These are phyloP conservation scores for Lagocephalus sceleratus DNA, from an alignment of 2,797 vertebrate genomes.

Conservation along the genomic window DNA sequence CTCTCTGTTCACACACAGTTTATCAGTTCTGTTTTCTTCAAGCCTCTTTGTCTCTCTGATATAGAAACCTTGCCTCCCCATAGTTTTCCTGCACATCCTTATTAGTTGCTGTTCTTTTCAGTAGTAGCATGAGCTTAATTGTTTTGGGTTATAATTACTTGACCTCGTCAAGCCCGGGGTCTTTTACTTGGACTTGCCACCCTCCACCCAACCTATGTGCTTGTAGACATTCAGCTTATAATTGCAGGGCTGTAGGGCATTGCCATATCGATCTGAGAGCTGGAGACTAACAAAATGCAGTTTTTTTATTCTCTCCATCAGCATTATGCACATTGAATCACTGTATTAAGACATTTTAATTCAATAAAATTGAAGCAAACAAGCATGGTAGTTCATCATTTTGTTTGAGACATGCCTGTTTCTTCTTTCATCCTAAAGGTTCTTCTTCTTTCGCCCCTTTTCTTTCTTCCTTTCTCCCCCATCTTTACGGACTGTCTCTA, in stretches of 20 bases:
- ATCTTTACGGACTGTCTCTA: slow-evolving; percentile 58
- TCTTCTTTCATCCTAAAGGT: background rate
- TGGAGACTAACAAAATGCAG: slow-evolving; percentile 15
- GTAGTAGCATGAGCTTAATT: slow-evolving; percentile 44
- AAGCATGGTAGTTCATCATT: no score
- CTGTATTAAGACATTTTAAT: no score
- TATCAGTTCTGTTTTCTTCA: slow-evolving; percentile 2
- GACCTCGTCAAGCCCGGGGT: slow-evolving; percentile 64
- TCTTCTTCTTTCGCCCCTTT: slow-evolving; percentile 8
- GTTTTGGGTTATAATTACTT: slow-evolving; percentile 64
- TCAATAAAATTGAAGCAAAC: no score
- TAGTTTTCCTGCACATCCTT: slow-evolving; percentile 45
- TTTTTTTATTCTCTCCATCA: slow-evolving; percentile 4
- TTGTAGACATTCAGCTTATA: slow-evolving; percentile 53
- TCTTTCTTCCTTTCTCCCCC: slow-evolving; percentile 26
- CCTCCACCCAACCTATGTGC: slow-evolving; percentile 27
- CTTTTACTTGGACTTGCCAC: slow-evolving; percentile 29
- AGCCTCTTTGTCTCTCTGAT: slow-evolving; percentile 45
- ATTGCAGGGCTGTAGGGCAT: slow-evolving; percentile 49
- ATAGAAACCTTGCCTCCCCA: slow-evolving; percentile 36
- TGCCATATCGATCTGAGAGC: slow-evolving; percentile 37
- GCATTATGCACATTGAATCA: no score
- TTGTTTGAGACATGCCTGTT: no score
- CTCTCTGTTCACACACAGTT: slow-evolving; percentile 21
- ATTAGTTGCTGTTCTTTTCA: slow-evolving; percentile 41